A percentile compares a stretch with the other conserved stretches of the same genome.
Evolutionary conservation across 2,797 vertebrate species (phyloP).

Genomic region (Urophycis tenuis): DNA sequence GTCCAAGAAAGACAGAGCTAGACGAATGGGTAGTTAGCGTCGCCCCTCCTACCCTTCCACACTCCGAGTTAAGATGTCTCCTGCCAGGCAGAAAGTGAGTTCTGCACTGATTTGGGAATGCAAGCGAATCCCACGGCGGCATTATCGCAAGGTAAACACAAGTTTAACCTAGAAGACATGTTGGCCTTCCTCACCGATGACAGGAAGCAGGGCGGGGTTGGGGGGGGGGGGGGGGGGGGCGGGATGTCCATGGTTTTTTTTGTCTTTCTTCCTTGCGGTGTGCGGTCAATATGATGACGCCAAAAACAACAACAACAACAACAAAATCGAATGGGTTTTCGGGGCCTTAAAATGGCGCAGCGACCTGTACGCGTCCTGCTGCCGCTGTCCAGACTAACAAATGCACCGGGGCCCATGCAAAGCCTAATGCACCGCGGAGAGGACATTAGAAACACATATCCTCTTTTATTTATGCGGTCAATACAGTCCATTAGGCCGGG

Average conservation of each 20-base stretch:
- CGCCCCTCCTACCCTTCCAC: background rate
- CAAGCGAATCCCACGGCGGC: background rate
- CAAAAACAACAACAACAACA: background rate
- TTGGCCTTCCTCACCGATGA: background rate
- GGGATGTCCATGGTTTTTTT: too few relatives aligned
- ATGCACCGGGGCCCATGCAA: slow-evolving; percentile 49
- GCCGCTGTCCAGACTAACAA: slow-evolving; percentile 56
- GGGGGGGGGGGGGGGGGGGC: too few relatives aligned
- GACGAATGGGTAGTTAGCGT: background rate
- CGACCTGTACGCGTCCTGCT: slow-evolving; percentile 30
- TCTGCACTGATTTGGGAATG: background rate
- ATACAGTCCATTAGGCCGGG: slow-evolving; percentile 70
- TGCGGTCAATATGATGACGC: slow-evolving; percentile 10
- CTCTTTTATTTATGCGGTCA: slow-evolving; percentile 75
- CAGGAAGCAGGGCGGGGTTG: background rate
- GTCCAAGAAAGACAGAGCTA: background rate
- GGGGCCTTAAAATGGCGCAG: slow-evolving; percentile 20
- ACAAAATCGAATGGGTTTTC: slow-evolving; percentile 4
- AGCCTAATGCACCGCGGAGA: slow-evolving; percentile 67
- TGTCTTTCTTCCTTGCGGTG: background rate
- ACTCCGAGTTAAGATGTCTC: background rate
- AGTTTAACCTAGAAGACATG: background rate
- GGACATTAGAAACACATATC: slow-evolving; percentile 71
- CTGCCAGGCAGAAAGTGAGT: background rate
- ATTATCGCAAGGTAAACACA: background rate